Base-by-base conservation (phyloP, 2,888 invertebrate species). In the Halocaridina rubra region DNA sequence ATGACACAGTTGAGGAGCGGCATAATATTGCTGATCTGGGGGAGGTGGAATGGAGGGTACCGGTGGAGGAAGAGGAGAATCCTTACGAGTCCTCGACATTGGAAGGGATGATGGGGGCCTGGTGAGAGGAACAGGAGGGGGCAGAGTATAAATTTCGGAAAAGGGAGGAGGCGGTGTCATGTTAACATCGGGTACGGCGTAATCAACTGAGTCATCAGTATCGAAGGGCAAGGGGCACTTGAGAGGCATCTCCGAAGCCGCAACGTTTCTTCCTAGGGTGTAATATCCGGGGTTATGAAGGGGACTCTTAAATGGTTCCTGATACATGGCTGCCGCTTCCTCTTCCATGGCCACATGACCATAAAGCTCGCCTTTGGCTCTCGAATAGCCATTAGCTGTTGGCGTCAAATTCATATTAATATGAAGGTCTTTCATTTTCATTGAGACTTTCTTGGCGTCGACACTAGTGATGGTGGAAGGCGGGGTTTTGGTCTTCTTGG, bases 301-400 rank as follows among this genome's bases (percentile, higher is more conserved):
- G 29, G 76, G 71, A 32, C 69, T 69, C 59, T 77, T 77, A 32
- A 72, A 86, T 0, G 87, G 87, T 24, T 87, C 85, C 59, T 87
- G 87, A 80, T 84, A 86, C 69, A 84, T 77, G 27, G 82, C 84
- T 4, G 88, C 84, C 5, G 78, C 85, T 33, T 85, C 86, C 46
- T 87, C 87, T 10, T 87, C 87, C 79, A 88, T 71, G 13, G 80
- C 84, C 39, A 88, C 86, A 10, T 81, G 85, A 5, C 88, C 88
- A 77, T 87, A 88, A 46, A 87, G 69, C 29, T 81, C 81, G 10
- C 87, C 88, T 59, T 86, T 86, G 29, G 86, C 88, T 7, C 85
- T 53, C 0, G 81, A 84, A 53, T 81, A 80, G 1, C 88, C 88
- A 61, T 84, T 87, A 22, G 80, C 71, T 4, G 79, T 64, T 16